Percentiles rank a stretch among this genome's conserved stretches.
phyloP scores from a whole-genome alignment of 2,888 invertebrate species.

The Amphipyra berbera region DNA sequence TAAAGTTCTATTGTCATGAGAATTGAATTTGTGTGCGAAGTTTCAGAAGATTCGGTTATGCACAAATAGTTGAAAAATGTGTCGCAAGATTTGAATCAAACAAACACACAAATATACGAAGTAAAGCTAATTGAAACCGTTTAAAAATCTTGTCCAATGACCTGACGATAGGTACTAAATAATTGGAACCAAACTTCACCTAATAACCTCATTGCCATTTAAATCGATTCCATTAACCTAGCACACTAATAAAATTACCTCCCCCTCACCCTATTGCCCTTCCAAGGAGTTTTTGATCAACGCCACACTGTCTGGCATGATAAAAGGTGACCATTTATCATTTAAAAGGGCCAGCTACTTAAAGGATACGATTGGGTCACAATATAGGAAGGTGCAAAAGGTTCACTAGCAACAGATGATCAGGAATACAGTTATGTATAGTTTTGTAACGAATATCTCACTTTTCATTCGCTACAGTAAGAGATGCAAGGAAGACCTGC shows the following conservation, averaged over 20 bases:
- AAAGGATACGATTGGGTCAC: conserved; percentile 18
- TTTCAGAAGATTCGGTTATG: no score
- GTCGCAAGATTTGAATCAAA: no score
- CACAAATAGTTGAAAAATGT: no score
- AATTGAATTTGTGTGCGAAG: no score
- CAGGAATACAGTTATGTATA: no score
- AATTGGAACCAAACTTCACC: conserved; percentile 34
- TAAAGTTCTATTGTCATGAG: no score
- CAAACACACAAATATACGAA: no score
- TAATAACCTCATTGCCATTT: conserved; percentile 50
- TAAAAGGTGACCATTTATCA: conserved; percentile 68
- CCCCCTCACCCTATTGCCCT: conserved; percentile 6
- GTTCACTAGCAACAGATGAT: background rate
- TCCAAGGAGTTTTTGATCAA: conserved; percentile 60
- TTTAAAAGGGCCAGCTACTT: conserved; percentile 46
- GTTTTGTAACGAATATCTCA: no score
- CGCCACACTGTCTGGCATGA: conserved; percentile 54
- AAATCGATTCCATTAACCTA: conserved; percentile 63
- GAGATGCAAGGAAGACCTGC: no score
- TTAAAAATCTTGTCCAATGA: conserved; percentile 7
- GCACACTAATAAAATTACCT: conserved; percentile 66
- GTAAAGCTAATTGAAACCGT: no score
- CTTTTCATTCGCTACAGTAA: no score
- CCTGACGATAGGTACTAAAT: conserved; percentile 14
- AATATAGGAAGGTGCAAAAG: conserved; percentile 12